These are phyloP conservation scores for Scelioninae gen. 1 DNA, from an alignment of 2,888 invertebrate genomes.

Conservation along the genomic window DNA sequence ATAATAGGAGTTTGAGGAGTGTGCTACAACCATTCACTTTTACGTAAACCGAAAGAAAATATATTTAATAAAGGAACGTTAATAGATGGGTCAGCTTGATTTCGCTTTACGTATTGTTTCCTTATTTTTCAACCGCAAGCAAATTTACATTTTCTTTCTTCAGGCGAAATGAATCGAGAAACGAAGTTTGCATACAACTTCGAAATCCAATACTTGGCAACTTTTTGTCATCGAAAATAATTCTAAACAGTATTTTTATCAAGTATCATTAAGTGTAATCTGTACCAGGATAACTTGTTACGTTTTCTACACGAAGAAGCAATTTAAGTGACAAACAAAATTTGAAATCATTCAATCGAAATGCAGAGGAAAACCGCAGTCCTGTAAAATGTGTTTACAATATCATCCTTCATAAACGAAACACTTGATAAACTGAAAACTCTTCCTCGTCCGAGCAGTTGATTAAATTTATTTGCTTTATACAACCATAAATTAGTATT, in stretches of 20 bases:
- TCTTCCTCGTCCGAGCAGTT: background rate
- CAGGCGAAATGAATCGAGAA: background rate
- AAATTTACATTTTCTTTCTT: conserved; percentile 13
- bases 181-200: too few species aligned
- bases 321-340: background rate
- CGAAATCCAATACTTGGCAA: too few species aligned
- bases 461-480: conserved; percentile 5
- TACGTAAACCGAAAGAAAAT: conserved; percentile 13
- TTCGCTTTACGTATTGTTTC: conserved; percentile 7
- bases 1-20: conserved; percentile 20
- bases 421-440: conserved; percentile 1
- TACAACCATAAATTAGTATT: conserved; percentile 13
- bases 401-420: background rate
- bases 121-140: background rate
- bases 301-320: too few species aligned
- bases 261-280: too few species aligned
- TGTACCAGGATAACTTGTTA: too few species aligned
- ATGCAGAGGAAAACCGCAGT: background rate
- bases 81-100: conserved; percentile 27
- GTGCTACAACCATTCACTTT: conserved; percentile 19
- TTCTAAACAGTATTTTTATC: too few species aligned
- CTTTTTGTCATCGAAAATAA: too few species aligned
- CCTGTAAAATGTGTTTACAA: conserved; percentile 1
- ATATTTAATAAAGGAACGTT: conserved; percentile 22
- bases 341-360: background rate